Base-by-base conservation (phyloP, 30 jellyfish, hydroid and myxozoan genomes). In the Pseudorhiza aurosa region DNA sequence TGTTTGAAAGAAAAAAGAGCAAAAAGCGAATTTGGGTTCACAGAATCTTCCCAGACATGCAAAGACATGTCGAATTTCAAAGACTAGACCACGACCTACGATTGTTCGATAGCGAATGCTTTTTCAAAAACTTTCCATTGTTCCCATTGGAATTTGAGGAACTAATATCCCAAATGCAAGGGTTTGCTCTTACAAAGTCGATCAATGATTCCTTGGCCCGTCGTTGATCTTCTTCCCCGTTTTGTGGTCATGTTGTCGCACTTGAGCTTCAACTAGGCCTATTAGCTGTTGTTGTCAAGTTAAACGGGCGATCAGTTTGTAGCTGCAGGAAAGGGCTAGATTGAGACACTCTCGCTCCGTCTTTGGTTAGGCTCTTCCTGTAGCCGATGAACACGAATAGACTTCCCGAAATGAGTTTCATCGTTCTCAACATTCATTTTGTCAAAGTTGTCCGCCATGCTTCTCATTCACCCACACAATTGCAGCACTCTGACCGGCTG, bases 11-110 rank as follows among this genome's bases (percentile, higher is more conserved):
- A 21, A 68, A 31, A 40, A 40, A 46, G 30, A 35, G 26, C 44
- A 22, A 0, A 43, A 68, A 12, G 28, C 75, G 72, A 24, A 24
- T 68, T 40, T 68, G 72, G 83, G 83, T 68, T 27, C 44, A 40
- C 69, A 36, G 42, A 58, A 44, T 68, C 32, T 40, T 24, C 42
- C 69, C 72, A 24, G 75, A 68, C 31, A 35, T 75, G 68, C 8
- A 68, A 44, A 27, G n/a, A 31, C 44, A 68, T 37, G 75, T 75
- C 8, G 75, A 68, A 43, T 68, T 24, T 68, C 47, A 68, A 17
- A 68, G 69, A 44, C 72, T 68, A 10, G 83, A 35, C 8, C 44
- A 31, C 12, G 83, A 68, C 28, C 72, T 68, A 21, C n/a, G 83
- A 31, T 40, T 68, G 19, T 46, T 46, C 19, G 60, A 46, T 68